These are phyloP conservation scores for Hirtodrosophila duncani DNA, from an alignment of 2,888 invertebrate species.

Conservation along the genomic window DNA sequence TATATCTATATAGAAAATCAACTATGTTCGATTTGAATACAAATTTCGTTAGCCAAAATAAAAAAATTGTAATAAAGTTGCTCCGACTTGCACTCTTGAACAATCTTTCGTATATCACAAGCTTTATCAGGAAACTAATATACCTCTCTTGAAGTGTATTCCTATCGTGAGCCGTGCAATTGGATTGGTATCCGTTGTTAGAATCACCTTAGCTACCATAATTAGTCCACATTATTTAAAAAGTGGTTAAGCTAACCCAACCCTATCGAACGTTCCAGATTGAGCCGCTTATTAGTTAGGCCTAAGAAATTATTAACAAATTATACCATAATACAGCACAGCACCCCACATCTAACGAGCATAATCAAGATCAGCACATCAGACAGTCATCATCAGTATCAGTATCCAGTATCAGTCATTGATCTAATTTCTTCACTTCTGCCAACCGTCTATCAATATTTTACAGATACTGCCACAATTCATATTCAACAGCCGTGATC, in stretches of 20 bases:
- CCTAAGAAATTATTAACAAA: slow-evolving; percentile 9
- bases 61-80: no score
- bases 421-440: slow-evolving; percentile 20
- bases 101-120: no score
- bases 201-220: slow-evolving; percentile 28
- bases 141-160: no score
- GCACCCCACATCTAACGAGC: no score
- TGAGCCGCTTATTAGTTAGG: slow-evolving; percentile 36
- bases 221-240: slow-evolving; percentile 44
- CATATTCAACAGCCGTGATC: slow-evolving; percentile 98
- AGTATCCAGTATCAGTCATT: slow-evolving; percentile 13
- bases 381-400: not conserved
- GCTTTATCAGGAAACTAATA: no score
- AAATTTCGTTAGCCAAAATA: no score
- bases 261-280: slow-evolving; percentile 19
- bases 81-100: no score
- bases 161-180: no score
- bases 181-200: slow-evolving; percentile 4
- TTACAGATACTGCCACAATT: slow-evolving; percentile 87
- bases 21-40: no score
- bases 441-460: not conserved
- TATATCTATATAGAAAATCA: no score
- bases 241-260: slow-evolving; percentile 37
- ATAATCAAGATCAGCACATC: no score
- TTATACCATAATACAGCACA: no score